These are phyloP conservation scores for Nanger granti DNA, from an alignment of 2,113 vertebrate species.

Conservation along the genomic window DNA sequence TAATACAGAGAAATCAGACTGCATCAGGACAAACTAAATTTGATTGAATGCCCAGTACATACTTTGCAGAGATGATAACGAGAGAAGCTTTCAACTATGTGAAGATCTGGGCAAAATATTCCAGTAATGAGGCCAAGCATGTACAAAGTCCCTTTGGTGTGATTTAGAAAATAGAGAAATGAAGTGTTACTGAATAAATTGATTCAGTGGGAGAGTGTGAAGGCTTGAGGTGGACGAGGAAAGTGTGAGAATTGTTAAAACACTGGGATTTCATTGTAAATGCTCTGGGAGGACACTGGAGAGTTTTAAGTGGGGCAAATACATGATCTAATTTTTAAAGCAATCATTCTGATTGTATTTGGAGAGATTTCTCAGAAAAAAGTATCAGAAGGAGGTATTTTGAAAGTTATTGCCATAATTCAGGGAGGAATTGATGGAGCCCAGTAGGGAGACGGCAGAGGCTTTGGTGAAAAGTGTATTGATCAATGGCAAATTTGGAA, in stretches of 20 bases:
- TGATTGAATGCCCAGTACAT: background rate
- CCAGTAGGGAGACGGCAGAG: background rate
- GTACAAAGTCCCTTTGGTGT: background rate
- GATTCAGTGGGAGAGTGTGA: background rate
- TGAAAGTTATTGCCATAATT: background rate
- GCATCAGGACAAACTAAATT: background rate
- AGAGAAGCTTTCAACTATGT: background rate
- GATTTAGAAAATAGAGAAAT: background rate
- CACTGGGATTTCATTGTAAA: slow-evolving; percentile 14
- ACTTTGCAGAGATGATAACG: background rate
- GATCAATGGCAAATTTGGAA: background rate
- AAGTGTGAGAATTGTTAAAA: background rate
- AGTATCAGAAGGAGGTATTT: background rate
- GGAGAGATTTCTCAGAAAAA: background rate
- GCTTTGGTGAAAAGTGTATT: background rate
- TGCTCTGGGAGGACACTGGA: background rate
- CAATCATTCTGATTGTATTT: background rate
- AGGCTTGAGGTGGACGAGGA: background rate
- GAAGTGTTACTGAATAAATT: background rate
- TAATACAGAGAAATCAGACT: background rate
- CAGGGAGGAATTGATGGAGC: background rate
- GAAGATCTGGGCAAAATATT: background rate
- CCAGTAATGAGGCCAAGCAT: background rate
- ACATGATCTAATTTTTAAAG: background rate
- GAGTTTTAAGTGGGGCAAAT: background rate